Conservation (phyloP, 2,113 vertebrate species). For the Podarcis raffonei region DNA sequence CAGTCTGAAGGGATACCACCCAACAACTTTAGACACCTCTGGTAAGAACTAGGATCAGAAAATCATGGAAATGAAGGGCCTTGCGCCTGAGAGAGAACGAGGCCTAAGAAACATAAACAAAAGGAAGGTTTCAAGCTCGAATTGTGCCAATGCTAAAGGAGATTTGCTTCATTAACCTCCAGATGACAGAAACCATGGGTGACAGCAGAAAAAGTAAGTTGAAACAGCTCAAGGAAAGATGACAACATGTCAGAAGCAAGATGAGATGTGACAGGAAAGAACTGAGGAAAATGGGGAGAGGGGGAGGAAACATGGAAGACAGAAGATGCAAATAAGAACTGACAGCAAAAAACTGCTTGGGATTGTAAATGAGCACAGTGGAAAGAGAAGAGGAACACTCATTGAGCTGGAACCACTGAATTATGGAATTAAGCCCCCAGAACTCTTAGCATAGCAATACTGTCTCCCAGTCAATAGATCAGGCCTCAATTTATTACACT, state of each 20-base stretch:
- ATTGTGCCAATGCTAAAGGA: background rate
- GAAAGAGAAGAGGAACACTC: constrained; percentile 57
- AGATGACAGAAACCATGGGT: constrained; percentile 42
- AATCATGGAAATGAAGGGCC: background rate
- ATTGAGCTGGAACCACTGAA: constrained; percentile 62
- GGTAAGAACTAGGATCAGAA: background rate
- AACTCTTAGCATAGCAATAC: constrained; percentile 46
- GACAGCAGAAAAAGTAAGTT: constrained; percentile 38
- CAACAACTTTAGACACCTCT: background rate
- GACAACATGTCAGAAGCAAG: constrained; percentile 57
- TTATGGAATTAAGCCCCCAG: constrained; percentile 63
- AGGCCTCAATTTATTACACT: constrained; percentile 53
- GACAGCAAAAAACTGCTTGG: constrained; percentile 69
- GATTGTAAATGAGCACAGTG: constrained; percentile 65
- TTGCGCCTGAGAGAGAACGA: background rate
- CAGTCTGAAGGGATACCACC: background rate
- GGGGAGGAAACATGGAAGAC: constrained; percentile 39
- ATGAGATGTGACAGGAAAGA: constrained; percentile 60
- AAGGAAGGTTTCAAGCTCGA: constrained; percentile 22
- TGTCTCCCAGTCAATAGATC: constrained; percentile 25
- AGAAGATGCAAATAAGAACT: constrained; percentile 66
- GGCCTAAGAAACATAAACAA: constrained; percentile 11
- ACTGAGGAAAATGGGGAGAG: constrained; percentile 43
- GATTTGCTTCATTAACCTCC: constrained; percentile 60
- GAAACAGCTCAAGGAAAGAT: constrained; percentile 61